These are phyloP conservation scores for Drepana arcuata DNA, from an alignment of 1,140 invertebrate species.

Conservation along the genomic window DNA sequence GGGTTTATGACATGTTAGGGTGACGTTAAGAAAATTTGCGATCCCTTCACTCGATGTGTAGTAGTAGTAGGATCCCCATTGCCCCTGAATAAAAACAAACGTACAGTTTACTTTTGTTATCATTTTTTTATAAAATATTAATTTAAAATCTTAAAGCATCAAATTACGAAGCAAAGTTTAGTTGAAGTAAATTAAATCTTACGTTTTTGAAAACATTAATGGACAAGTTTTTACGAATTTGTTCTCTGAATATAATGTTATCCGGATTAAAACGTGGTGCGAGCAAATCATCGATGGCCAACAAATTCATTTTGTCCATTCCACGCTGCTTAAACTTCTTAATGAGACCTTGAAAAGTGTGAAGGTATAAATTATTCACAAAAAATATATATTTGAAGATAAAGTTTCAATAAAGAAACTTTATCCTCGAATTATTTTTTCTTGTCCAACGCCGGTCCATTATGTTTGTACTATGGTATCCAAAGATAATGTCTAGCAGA, in stretches of 20 bases:
- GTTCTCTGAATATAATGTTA: conserved; percentile 13
- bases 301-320: conserved; percentile 9
- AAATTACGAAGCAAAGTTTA: too few species aligned
- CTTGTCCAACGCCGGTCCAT: too few species aligned
- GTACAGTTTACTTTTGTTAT: too few species aligned
- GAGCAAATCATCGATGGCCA: conserved; percentile 17
- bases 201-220: conserved; percentile 22
- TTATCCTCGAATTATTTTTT: too few species aligned
- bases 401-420: too few species aligned
- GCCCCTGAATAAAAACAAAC: conserved; percentile 11
- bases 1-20: conserved; percentile 1
- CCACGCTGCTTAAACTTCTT: conserved; percentile 11
- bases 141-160: too few species aligned
- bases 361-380: too few species aligned
- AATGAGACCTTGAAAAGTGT: conserved; percentile 13
- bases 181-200: too few species aligned
- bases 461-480: too few species aligned
- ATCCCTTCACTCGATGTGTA: conserved; percentile 6
- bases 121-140: too few species aligned
- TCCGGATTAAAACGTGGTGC: conserved; percentile 14
- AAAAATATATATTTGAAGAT: too few species aligned
- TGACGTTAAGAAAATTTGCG: conserved; percentile 1
- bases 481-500: too few species aligned
- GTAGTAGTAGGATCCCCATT: conserved; percentile 25
- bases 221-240: conserved; percentile 17